A percentile compares a stretch with the other conserved stretches of the same genome.
Conservation (phyloP, 2,797 vertebrate species). For the Trachops cirrhosus region DNA sequence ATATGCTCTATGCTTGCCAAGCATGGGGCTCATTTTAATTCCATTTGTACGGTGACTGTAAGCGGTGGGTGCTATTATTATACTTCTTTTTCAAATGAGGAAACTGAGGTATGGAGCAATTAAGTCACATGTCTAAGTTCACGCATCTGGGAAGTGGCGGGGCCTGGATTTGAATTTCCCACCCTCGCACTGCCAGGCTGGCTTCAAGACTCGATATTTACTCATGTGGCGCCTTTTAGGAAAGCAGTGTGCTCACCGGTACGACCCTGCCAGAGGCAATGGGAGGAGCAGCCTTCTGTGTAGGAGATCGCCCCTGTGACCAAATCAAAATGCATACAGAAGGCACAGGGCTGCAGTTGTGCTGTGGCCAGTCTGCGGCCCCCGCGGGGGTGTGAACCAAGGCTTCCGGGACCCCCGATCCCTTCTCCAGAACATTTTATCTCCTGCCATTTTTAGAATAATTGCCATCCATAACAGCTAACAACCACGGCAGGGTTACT, state of each 20-base stretch:
- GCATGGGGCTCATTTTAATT: neutral
- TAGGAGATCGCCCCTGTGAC: neutral
- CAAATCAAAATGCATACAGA: neutral
- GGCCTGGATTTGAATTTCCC: neutral
- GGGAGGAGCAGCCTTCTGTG: rapidly evolving
- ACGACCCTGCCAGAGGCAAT: neutral
- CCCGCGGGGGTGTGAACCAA: neutral
- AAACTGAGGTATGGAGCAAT: neutral
- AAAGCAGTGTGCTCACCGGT: neutral
- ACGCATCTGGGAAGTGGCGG: no score
- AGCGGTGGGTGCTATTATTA: neutral
- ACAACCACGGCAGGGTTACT: neutral
- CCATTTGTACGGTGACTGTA: neutral
- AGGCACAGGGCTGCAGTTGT: neutral
- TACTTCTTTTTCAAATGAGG: neutral
- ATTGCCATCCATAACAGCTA: neutral
- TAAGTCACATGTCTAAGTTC: neutral
- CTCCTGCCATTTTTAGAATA: neutral
- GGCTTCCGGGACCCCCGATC: neutral
- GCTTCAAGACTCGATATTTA: neutral
- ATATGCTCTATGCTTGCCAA: neutral
- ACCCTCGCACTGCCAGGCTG: neutral
- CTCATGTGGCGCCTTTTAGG: neutral
- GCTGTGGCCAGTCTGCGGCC: neutral
- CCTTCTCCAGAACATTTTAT: neutral